Conservation (phyloP, 2,113 vertebrate species). For the Charadrius vociferus region DNA sequence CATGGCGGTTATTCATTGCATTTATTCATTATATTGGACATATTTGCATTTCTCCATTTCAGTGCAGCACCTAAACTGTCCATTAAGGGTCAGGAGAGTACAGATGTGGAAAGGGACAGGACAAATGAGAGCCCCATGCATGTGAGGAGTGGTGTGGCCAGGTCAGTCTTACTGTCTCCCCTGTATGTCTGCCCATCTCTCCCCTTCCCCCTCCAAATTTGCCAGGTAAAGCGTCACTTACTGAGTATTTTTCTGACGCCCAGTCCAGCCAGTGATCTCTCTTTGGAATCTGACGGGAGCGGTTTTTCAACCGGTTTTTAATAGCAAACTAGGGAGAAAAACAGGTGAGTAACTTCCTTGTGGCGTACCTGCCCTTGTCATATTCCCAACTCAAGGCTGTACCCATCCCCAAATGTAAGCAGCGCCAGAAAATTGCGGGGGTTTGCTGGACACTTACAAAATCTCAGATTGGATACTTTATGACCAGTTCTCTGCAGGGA, state of each 20-base stretch:
- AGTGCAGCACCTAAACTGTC: background rate
- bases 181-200: background rate
- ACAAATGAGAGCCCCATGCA: background rate
- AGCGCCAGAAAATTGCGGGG: background rate
- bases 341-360: background rate
- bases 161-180: background rate
- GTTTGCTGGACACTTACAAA: background rate
- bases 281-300: conserved; percentile 70
- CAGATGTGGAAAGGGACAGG: background rate
- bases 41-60: background rate
- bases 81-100: conserved; percentile 46
- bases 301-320: conserved; percentile 83
- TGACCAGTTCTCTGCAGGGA: background rate
- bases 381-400: background rate
- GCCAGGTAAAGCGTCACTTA: conserved; percentile 59
- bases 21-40: background rate
- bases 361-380: background rate
- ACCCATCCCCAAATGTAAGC: background rate
- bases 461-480: background rate
- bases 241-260: conserved; percentile 91
- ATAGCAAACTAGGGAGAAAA: conserved; percentile 85
- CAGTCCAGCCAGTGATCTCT: conserved; percentile 94
- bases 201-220: background rate
- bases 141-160: background rate
- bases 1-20: background rate